A percentile compares a stretch with the other conserved stretches of the same genome.
These are phyloP conservation scores for Drosophila elegans DNA, from an alignment of 1,140 invertebrate species.

Conservation along the genomic window DNA sequence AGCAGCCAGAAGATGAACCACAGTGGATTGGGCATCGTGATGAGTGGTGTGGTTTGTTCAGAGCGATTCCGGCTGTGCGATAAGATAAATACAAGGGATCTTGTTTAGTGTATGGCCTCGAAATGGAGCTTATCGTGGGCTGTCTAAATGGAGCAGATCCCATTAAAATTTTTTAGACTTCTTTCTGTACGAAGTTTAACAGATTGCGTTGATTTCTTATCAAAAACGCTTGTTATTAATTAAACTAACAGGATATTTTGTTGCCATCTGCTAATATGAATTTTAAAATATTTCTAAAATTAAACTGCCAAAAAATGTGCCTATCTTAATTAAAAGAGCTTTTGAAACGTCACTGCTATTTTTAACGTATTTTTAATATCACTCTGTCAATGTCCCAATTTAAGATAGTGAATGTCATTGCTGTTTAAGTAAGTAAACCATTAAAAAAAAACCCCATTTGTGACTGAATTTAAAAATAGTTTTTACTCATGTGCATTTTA, in stretches of 20 bases:
- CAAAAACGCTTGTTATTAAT: neutral
- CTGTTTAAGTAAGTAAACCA: constrained; percentile 2
- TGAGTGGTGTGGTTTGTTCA: constrained; percentile 34
- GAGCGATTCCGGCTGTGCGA: constrained; percentile 38
- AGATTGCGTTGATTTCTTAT: neutral
- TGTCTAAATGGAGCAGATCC: constrained; percentile 1
- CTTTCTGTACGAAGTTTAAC: too few relatives aligned
- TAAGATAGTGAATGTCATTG: constrained; percentile 11
- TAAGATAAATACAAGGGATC: constrained; percentile 57
- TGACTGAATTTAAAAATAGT: neutral
- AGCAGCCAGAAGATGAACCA: constrained; percentile 92
- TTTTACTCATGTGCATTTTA: neutral
- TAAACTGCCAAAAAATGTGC: too few relatives aligned
- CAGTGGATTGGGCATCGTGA: constrained; percentile 86
- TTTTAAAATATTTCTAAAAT: too few relatives aligned
- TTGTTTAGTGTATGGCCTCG: constrained; percentile 7
- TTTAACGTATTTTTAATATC: constrained; percentile 8
- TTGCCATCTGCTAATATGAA: too few relatives aligned
- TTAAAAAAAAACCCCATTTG: constrained; percentile 2
- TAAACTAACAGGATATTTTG: neutral
- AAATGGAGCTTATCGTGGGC: constrained; percentile 13
- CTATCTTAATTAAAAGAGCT: neutral
- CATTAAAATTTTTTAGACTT: constrained; percentile 6
- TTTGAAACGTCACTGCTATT: neutral
- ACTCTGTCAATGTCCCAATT: constrained; percentile 17